phyloP scores from a whole-genome alignment of 2,888 invertebrate species.

The Oscheius onirici region DNA sequence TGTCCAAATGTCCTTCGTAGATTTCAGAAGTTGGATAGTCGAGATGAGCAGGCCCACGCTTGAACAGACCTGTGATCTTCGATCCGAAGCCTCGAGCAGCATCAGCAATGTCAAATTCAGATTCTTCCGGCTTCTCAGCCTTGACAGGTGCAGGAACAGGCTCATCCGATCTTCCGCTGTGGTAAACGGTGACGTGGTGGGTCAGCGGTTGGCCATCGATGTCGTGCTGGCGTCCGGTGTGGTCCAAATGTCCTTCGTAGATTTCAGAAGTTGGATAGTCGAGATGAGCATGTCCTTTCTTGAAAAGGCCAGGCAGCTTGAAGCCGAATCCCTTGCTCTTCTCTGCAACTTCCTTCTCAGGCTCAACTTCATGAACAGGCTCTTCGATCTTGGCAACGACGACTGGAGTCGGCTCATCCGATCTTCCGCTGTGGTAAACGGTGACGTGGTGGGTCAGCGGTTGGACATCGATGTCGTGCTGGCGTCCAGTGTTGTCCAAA shows the following conservation, averaged over 20 bases:
- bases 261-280: slow-evolving; percentile 48
- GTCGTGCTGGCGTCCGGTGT: slow-evolving; percentile 33
- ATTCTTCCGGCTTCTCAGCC: slow-evolving; percentile 1
- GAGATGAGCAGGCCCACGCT: slow-evolving; percentile 40
- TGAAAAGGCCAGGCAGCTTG: slow-evolving; percentile 34
- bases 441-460: no score
- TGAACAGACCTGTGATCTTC: slow-evolving; percentile 50
- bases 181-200: slow-evolving; percentile 34
- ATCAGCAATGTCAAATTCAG: slow-evolving; percentile 9
- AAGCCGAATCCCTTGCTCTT: background rate
- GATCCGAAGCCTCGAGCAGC: slow-evolving; percentile 16
- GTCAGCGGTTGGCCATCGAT: slow-evolving; percentile 36
- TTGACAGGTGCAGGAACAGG: background rate
- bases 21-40: slow-evolving; percentile 39
- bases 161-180: slow-evolving; percentile 37
- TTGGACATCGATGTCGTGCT: slow-evolving; percentile 37
- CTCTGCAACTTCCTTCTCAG: background rate
- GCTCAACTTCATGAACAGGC: slow-evolving; percentile 33
- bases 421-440: slow-evolving; percentile 36
- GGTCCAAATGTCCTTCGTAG: slow-evolving; percentile 49
- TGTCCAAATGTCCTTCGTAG: slow-evolving; percentile 43
- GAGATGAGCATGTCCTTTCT: slow-evolving; percentile 39
- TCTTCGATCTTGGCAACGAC: no score
- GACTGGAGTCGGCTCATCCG: background rate
- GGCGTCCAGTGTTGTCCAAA: slow-evolving; percentile 33